Evolutionary conservation across 2,113 vertebrate species (phyloP).

Genomic region (Perognathus longimembris): DNA sequence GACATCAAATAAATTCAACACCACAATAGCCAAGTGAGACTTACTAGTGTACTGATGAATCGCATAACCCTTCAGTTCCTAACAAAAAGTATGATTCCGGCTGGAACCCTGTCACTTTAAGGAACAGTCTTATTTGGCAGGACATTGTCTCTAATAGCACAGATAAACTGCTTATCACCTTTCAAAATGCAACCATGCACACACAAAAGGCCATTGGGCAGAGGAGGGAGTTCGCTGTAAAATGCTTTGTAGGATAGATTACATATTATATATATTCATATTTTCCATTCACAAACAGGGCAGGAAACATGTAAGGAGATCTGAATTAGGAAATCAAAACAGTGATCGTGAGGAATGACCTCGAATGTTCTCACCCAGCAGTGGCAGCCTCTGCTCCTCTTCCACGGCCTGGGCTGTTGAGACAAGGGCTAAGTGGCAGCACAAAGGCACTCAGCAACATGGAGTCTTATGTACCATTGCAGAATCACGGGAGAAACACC

Average conservation of each 20-base stretch:
- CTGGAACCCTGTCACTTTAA: not conserved
- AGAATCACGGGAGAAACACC: too few relatives aligned
- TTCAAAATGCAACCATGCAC: not conserved
- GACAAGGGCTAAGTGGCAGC: not conserved
- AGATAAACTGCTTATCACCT: slow-evolving; percentile 12
- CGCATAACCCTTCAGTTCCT: not conserved
- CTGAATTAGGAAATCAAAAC: slow-evolving; percentile 31
- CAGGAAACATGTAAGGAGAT: not conserved
- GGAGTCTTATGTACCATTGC: not conserved
- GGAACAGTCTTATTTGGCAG: not conserved
- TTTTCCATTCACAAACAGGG: slow-evolving; percentile 9
- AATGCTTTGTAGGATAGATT: not conserved
- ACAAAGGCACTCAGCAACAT: accelerated
- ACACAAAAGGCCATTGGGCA: not conserved
- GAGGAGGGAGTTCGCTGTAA: not conserved
- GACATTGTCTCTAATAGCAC: not conserved
- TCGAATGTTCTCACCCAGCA: not conserved
- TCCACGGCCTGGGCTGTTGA: too few relatives aligned
- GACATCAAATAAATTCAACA: slow-evolving; percentile 61
- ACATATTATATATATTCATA: not conserved
- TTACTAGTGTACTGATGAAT: not conserved
- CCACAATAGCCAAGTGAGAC: slow-evolving; percentile 31
- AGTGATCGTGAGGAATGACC: not conserved
- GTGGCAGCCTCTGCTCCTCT: not conserved
- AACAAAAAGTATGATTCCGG: not conserved